Evolutionary conservation across 1,140 invertebrate genomes (phyloP), one percentile per base, ranked within the genome.

Genomic region (Andrena cerasifolii): DNA sequence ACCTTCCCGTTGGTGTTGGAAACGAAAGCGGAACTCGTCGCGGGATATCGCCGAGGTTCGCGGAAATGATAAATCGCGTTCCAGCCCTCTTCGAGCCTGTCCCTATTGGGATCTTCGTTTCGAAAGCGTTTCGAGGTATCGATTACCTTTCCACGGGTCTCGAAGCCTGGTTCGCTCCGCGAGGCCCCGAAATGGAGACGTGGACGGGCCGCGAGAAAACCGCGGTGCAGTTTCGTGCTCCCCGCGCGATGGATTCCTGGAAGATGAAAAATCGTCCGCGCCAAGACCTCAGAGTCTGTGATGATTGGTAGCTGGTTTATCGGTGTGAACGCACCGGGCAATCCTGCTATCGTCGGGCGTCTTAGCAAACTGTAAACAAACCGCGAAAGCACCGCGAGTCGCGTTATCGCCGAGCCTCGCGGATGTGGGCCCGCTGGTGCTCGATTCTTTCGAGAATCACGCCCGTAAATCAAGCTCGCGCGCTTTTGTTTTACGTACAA

Each of bases 101-200:
- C 12, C 43, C 16, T 43, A 16, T 45, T 8, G 3, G 33, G 24
- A 56, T 54, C 66, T 10, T 5, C n/a, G 14, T 59, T 71, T 71
- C 68, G 68, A 71, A 45, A 47, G 68, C 36, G 40, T 59, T 59
- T 47, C 68, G 18, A 58, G 10, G 67, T 58, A 58, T 70, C 67
- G 67, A 71, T 59, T 71, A 59, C 40, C 24, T n/a, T n/a, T 56
- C 28, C 33, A 10, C n/a, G 28, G 2, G 14, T 68, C 47, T 71
- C 68, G 68, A 59, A 71, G 58, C 54, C 33, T 14, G 18, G 59
- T 5, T 18, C 14, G 21, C 24, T 21, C 40, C 26, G 21, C 36
- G 5, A 10, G 24, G 6, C 21, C 16, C n/a, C 12, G 14, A 6
- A 12, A 10, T 16, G 36, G 36, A 3, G 36, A 10, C 36, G 36